Evolutionary conservation across 2,113 vertebrate species (phyloP), one percentile per base, ranked within the genome.

Genomic region (Isurus oxyrinchus): DNA sequence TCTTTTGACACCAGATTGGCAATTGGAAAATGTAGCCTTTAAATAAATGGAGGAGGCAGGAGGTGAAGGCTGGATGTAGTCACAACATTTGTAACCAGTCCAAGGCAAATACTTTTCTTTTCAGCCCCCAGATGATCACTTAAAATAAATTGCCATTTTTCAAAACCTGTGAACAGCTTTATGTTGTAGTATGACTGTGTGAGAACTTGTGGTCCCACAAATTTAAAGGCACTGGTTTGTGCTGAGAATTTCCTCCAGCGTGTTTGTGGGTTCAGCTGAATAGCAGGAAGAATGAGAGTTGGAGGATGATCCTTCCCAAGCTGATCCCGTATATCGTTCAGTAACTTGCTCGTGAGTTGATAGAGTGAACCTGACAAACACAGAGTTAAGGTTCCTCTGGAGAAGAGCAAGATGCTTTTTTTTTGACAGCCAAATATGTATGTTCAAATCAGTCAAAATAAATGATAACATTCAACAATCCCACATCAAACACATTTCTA

Each of bases 401-500:
- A 55, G 86, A 3, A 53, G 23, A 10, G 2, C 2, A 49, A 88
- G 86, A 55, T 88, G 86, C 86, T 11, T 88, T 88, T 49, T 53
- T 55, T 27, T 88, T 53, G 49, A 27, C 86, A 27, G 44, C 86
- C 86, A 88, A 88, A 88, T 55, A 14, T 55, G 44, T 88, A 27
- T 31, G 21, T 7, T 88, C 86, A 27, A 27, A 55, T 88, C 23
- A 19, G 49, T 96, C 35, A 72, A 72, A 93, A 69, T 31, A 96
- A 76, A 96, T 93, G 86, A 96, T 93, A 96, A 96, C 88, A 72
- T 66, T 63, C 86, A 57, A 55, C 16, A 31, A n/a, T 14, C 88
- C 44, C 96, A 59, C 87, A 96, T 90, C 53, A 96, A 79, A 59
- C 40, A 76, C 63, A 59, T 35, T n/a, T 79, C 96, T 93, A 61